Evolutionary conservation across 1,140 invertebrate genomes (phyloP), one percentile per base, ranked within the genome.

Genomic region (Tetraneura akinire): DNA sequence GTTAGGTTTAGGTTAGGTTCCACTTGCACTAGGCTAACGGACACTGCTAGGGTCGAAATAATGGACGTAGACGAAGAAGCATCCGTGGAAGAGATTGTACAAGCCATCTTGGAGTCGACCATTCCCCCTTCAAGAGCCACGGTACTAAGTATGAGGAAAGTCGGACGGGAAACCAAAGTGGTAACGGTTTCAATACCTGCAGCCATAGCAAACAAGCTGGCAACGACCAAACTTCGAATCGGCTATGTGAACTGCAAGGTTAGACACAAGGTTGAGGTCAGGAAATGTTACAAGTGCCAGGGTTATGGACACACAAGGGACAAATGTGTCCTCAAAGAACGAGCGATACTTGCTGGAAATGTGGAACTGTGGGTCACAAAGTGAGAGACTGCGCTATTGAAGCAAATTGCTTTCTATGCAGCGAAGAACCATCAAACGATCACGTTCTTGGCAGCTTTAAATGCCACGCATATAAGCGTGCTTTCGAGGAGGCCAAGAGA

Each of bases 71-170:
- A 68, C 23, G 18, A 37, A 26, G 32, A 45, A 26, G 64, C 64
- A 3, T n/a, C 32, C 0, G 32, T 45, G 0, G 64, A 68, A 1
- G 37, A 68, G 2, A 9, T 68, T 0, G n/a, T 4, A 1, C 18
- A 68, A 3, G 64, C 64, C 8, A 45, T 68, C 21, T 0, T 23
- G 11, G n/a, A 55, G 21, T 21, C n/a, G 21, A 23, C 21, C 21
- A n/a, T 3, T 2, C 9, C 2, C 21, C 8, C 3, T 1, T 21
- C 3, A 0, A 11, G 9, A 1, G 3, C 53, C 0, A n/a, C 10
- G 5, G 0, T n/a, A 0, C 6, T 53, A 53, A 23, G n/a, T 21
- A 23, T 0, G 53, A 55, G 53, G 21, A 55, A 23, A 6, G 23
- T 10, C 0, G n/a, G 21, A 23, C 53, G 53, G 1, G 53, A n/a